Conservation (phyloP, 2,113 vertebrate genomes). For the Bufo bufo region DNA sequence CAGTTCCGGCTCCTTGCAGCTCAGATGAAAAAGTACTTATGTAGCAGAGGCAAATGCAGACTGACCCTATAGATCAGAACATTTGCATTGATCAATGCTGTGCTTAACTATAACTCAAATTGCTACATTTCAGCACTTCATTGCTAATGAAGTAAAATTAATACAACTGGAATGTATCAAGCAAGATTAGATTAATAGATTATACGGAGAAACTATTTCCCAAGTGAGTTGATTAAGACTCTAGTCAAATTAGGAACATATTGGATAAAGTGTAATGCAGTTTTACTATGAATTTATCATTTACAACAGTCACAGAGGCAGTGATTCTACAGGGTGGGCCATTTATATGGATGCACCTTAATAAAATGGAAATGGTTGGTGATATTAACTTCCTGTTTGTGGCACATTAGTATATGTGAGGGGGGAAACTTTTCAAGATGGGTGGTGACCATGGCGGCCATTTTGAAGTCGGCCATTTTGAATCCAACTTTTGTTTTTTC, state of each 20-base stretch:
- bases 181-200: conserved; percentile 1
- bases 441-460: too few relatives aligned
- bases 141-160: conserved; percentile 36
- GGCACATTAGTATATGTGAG: too few relatives aligned
- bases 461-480: too few relatives aligned
- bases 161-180: conserved; percentile 2
- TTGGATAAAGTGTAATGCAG: conserved; percentile 11
- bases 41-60: neutral
- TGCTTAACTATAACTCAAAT: conserved; percentile 18
- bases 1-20: neutral
- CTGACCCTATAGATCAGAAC: neutral
- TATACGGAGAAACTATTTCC: conserved; percentile 11
- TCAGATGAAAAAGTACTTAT: neutral
- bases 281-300: conserved; percentile 5
- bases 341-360: too few relatives aligned
- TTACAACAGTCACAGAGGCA: neutral
- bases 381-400: too few relatives aligned
- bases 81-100: neutral
- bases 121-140: neutral
- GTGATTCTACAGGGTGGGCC: neutral
- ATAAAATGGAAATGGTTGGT: too few relatives aligned
- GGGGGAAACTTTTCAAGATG: too few relatives aligned
- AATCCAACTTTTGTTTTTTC: too few relatives aligned
- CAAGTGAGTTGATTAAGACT: conserved; percentile 18
- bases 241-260: conserved; percentile 28